Evolutionary conservation across 2,113 vertebrate genomes (phyloP).

Genomic region (Nipponia nippon): DNA sequence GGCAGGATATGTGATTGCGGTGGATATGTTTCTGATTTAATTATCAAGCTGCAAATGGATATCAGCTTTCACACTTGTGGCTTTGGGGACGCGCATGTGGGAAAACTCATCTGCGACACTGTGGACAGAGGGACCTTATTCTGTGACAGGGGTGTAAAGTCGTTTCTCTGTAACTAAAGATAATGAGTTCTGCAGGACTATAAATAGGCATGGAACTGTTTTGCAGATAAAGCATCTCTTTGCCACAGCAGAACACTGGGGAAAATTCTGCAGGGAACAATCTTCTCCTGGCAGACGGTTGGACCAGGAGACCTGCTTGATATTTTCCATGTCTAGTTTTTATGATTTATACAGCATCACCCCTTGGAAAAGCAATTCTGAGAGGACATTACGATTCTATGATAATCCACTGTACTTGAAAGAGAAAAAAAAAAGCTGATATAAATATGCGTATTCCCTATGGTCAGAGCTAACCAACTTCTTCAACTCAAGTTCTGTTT

Average conservation of each 20-base stretch:
- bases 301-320: constrained; percentile 9
- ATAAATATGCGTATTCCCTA: background rate
- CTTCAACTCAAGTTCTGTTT: background rate
- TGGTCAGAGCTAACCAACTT: background rate
- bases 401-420: background rate
- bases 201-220: background rate
- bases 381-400: background rate
- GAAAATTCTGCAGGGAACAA: constrained; percentile 51
- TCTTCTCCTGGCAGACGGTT: constrained; percentile 20
- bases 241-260: background rate
- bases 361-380: constrained; percentile 28
- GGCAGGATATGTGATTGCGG: background rate
- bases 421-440: background rate
- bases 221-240: constrained; percentile 25
- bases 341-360: constrained; percentile 21
- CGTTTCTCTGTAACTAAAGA: background rate
- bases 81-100: background rate
- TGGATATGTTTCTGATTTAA: background rate
- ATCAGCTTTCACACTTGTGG: background rate
- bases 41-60: background rate
- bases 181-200: constrained; percentile 18
- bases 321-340: constrained; percentile 42
- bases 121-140: background rate
- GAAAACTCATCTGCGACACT: background rate
- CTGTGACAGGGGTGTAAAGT: background rate